Evolutionary conservation across 2,888 invertebrate genomes (phyloP), one percentile per base, ranked within the genome.

Genomic region (Fabriciana adippe): DNA sequence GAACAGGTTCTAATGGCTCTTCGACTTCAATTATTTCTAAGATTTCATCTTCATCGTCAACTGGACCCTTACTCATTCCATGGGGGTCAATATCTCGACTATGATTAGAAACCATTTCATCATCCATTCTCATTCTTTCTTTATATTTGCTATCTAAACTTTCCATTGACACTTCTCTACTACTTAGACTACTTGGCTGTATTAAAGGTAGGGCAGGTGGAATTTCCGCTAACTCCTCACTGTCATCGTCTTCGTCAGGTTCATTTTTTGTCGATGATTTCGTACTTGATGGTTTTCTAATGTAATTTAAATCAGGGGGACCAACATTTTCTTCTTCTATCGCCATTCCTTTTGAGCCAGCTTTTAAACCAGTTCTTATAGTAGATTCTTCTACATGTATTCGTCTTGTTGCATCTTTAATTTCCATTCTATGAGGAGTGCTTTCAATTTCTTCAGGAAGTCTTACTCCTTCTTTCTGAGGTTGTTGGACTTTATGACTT

Each of bases 121-220:
- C 93, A 64, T 94, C 93, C 85, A 93, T 93, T 78, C 94, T 93
- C 78, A 96, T 92, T 64, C 96, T 93, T 84, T 97, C 96, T 83
- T 95, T 95, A 77, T 95, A 93, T 78, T 96, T 94, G 68, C 95
- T 94, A 87, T 97, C 96, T 80, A 97, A 91, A 80, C 96, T 96
- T 86, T 97, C 97, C 90, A 97, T 95, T 13, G 97, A 97, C 18
- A 97, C 96, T 89, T 97, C 97, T 74, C 96, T 92, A 75, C 96
- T 96, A 79, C 96, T 96, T 45, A 97, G 87, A 75, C 91, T 92
- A 76, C 89, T 91, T 1, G 96, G 96, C 83, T 96, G 96, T 70
- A 97, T 95, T 48, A 97, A 87, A 11, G 96, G 96, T 72, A 97
- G 84, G 35, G 97, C 96, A 11, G 97, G 97, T n/a, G 97, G 97